Evolutionary conservation across 1,140 invertebrate genomes (phyloP), one percentile per base, ranked within the genome.

Genomic region (Monomorium pharaonis): DNA sequence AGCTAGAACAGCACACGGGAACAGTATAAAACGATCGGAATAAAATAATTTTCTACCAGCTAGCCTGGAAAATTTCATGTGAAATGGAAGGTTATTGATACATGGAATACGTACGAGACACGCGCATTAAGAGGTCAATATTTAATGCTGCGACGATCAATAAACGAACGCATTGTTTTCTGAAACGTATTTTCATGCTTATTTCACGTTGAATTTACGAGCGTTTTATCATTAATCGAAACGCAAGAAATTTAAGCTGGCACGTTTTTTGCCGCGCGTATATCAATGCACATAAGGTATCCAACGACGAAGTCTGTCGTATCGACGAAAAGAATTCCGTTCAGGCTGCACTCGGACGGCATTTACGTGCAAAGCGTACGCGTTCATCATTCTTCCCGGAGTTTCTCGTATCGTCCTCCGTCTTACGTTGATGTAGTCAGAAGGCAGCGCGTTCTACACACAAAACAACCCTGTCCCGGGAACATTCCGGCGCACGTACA

Each of bases 91-190:
- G 33, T 80, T 80, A 69, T 16, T 44, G 47, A 65, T 65, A 65
- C 60, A 65, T 47, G 56, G 42, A 77, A 65, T 49, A 65, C 63
- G 21, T 54, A 69, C 47, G 62, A 54, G 63, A 69, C 24, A 54
- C 44, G 33, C 18, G 75, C 27, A 69, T 80, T 69, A 69, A 56
- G 63, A 80, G 63, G 27, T 80, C 44, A 69, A 80, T 80, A 69
- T 80, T 80, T 42, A 21, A 80, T 69, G 27, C 16, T 62, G 21
- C 47, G 16, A n/a, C 33, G 7, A 69, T 80, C 63, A 49, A 80
- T 80, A 54, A 69, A 37, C 37, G 44, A 33, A 69, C 14, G 14
- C 49, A 69, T 58, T 69, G 63, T 37, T 69, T 44, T 47, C 47
- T 24, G 49, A 69, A 80, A 80, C 30, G 12, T 69, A 37, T 33